phyloP scores from a whole-genome alignment of 2,797 vertebrate species.

The Xiphophorus birchmanni region DNA sequence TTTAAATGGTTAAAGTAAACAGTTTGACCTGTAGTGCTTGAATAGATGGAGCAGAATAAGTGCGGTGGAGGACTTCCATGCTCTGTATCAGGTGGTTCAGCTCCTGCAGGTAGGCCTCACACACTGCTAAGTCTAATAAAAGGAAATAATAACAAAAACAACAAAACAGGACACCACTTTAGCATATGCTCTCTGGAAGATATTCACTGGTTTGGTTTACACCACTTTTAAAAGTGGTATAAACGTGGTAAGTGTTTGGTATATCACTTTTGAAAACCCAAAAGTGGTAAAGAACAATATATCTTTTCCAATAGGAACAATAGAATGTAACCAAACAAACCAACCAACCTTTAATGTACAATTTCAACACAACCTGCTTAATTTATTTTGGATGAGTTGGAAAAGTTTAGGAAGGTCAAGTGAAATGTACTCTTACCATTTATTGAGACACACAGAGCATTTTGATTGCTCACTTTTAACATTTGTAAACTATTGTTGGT shows the following conservation, averaged over 20 bases:
- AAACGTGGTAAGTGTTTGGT: too few relatives aligned
- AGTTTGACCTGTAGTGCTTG: constrained; percentile 90
- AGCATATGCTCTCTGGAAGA: neutral
- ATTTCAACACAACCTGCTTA: neutral
- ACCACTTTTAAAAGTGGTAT: neutral
- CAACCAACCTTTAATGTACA: neutral
- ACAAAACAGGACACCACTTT: neutral
- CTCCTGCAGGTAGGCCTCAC: constrained; percentile 90
- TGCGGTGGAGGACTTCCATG: constrained; percentile 97
- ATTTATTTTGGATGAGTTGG: neutral
- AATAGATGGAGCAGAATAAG: constrained; percentile 96
- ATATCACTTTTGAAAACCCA: neutral
- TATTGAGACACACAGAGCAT: neutral
- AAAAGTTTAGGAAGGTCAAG: neutral
- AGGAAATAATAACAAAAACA: neutral
- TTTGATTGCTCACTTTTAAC: neutral
- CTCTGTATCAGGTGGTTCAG: constrained; percentile 93
- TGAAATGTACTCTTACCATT: neutral
- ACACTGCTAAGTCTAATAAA: constrained; percentile 87
- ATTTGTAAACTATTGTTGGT: neutral
- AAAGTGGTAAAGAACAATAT: neutral
- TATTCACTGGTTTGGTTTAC: neutral
- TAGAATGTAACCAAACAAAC: neutral
- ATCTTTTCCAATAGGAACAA: neutral
- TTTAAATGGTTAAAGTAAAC: neutral